phyloP scores from a whole-genome alignment of 1,140 invertebrate genomes.

The Zaprionus inermis region DNA sequence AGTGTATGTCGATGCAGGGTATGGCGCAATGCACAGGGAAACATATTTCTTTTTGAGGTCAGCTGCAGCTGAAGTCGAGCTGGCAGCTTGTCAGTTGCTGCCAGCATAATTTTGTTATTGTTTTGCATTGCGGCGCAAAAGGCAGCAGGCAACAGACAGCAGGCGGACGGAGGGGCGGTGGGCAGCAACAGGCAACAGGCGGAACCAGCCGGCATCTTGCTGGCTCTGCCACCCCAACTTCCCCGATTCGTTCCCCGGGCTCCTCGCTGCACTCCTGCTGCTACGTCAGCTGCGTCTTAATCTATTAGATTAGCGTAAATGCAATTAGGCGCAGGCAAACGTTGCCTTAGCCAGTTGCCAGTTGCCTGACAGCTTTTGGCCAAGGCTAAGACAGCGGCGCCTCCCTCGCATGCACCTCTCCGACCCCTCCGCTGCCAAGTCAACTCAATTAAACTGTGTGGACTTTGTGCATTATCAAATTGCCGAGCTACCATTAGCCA shows the following conservation, averaged over 20 bases:
- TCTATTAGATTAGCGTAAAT: conserved; percentile 78
- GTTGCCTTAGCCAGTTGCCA: conserved; percentile 37
- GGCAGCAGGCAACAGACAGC: conserved; percentile 11
- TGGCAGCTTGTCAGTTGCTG: conserved; percentile 54
- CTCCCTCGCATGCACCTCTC: too few species aligned
- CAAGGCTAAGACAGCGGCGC: conserved; percentile 5
- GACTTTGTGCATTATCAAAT: conserved; percentile 48
- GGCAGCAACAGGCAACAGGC: conserved; percentile 7
- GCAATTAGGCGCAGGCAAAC: conserved; percentile 69
- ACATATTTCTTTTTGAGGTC: conserved; percentile 33
- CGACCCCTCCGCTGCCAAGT: background rate
- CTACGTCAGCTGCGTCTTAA: conserved; percentile 62
- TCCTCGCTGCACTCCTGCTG: conserved; percentile 5
- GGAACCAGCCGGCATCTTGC: background rate
- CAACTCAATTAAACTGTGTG: conserved; percentile 71
- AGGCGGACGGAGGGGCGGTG: too few species aligned
- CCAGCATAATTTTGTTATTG: conserved; percentile 77
- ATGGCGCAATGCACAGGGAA: conserved; percentile 1
- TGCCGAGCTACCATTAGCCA: conserved; percentile 31
- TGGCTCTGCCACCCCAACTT: conserved; percentile 8
- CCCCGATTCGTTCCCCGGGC: background rate
- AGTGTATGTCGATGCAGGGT: background rate
- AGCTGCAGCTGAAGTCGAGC: conserved; percentile 24
- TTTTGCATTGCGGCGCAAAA: conserved; percentile 58
- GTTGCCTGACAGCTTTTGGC: conserved; percentile 36